phyloP scores from a whole-genome alignment of 2,797 vertebrate species.

The Poecile montanus region DNA sequence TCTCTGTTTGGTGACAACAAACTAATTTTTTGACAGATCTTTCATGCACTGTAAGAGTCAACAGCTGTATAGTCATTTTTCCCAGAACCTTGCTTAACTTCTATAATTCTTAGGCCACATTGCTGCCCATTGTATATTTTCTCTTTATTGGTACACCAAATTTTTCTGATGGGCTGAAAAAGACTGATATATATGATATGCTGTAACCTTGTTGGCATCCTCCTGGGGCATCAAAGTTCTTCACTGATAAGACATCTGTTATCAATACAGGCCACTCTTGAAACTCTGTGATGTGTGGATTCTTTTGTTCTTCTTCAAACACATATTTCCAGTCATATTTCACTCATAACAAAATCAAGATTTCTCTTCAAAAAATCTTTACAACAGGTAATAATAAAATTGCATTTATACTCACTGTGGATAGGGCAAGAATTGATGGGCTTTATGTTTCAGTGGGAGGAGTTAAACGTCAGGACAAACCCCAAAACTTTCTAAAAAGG shows the following conservation, averaged over 20 bases:
- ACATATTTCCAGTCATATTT: background rate
- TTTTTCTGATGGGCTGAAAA: background rate
- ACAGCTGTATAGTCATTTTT: background rate
- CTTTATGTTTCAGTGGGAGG: background rate
- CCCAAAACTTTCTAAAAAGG: background rate
- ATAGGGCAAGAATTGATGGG: background rate
- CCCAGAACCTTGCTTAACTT: background rate
- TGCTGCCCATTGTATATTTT: background rate
- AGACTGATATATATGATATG: background rate
- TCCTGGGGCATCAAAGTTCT: background rate
- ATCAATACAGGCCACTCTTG: background rate
- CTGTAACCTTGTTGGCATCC: background rate
- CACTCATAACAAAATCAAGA: background rate
- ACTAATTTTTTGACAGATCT: background rate
- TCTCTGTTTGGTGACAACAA: background rate
- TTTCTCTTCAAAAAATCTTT: background rate
- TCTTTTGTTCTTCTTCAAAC: background rate
- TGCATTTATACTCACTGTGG: background rate
- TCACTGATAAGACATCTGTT: background rate
- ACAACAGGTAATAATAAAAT: background rate
- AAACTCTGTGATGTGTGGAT: background rate
- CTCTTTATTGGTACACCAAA: background rate
- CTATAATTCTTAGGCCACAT: background rate
- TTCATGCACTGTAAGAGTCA: background rate
- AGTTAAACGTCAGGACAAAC: background rate